Percentiles rank a stretch among this genome's conserved stretches.
Evolutionary conservation across 2,797 vertebrate species (phyloP).

Genomic region (Sebastes steindachneri): DNA sequence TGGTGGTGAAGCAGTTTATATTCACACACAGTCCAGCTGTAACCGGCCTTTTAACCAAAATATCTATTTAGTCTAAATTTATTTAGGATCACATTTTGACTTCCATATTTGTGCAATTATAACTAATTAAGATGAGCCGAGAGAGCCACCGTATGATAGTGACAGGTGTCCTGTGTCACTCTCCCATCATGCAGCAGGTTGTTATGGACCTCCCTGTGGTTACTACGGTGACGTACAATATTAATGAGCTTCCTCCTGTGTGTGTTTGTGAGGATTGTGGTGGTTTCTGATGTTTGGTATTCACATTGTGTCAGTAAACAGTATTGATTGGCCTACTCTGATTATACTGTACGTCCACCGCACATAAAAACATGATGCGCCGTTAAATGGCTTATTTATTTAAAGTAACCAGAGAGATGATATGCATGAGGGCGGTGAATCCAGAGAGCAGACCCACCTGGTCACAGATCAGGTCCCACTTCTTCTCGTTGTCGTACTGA

Average conservation of each 20-base stretch:
- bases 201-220: conserved; percentile 35
- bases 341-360: background rate
- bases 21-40: background rate
- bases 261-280: background rate
- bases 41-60: background rate
- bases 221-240: conserved; percentile 55
- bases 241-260: conserved; percentile 50
- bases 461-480: conserved; percentile 96
- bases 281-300: background rate
- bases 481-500: conserved; percentile 93
- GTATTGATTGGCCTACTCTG: background rate
- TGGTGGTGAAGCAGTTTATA: background rate
- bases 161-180: conserved; percentile 25
- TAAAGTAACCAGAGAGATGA: background rate
- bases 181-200: conserved; percentile 28
- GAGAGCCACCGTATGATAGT: background rate
- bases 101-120: background rate
- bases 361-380: background rate
- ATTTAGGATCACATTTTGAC: background rate
- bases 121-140: background rate
- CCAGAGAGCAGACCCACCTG: conserved; percentile 72
- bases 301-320: background rate
- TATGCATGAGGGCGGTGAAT: background rate
- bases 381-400: background rate
- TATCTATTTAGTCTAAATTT: background rate